Evolutionary conservation across 2,888 invertebrate genomes (phyloP).

Genomic region (Eurytoma adleriae): DNA sequence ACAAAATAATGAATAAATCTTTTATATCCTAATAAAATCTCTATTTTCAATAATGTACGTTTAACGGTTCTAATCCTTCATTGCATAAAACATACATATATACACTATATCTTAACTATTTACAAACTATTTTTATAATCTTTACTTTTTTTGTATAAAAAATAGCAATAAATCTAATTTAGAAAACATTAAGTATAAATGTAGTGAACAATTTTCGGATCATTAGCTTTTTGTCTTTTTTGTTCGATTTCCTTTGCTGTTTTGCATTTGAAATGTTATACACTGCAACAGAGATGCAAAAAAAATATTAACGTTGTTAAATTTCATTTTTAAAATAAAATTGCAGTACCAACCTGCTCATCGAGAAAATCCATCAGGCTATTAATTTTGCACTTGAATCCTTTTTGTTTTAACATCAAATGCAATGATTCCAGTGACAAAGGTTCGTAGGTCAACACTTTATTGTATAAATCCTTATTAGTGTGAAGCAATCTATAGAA

Average conservation of each 20-base stretch:
- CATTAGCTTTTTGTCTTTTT: conserved; percentile 21
- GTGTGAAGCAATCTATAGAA: conserved; percentile 66
- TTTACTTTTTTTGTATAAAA: background rate
- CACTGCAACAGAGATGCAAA: conserved; percentile 60
- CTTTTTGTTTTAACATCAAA: conserved; percentile 72
- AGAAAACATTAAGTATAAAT: background rate
- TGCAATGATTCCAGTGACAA: conserved; percentile 76
- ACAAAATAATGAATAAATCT: conserved; percentile 46
- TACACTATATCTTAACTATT: background rate
- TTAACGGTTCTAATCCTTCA: background rate
- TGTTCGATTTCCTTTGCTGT: conserved; percentile 45
- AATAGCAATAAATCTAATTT: background rate
- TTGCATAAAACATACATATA: conserved; percentile 20
- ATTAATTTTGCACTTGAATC: conserved; percentile 75
- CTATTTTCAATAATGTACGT: background rate
- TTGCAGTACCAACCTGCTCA: conserved; percentile 74
- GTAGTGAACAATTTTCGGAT: background rate
- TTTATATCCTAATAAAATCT: conserved; percentile 25
- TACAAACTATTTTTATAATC: conserved; percentile 2
- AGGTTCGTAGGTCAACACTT: conserved; percentile 77
- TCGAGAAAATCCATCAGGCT: conserved; percentile 77
- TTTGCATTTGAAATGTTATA: conserved; percentile 65
- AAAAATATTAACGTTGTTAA: background rate
- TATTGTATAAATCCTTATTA: conserved; percentile 74
- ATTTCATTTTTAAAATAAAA: background rate